Evolutionary conservation across 2,888 invertebrate species (phyloP).

Genomic region (Ceraclea dissimilis): DNA sequence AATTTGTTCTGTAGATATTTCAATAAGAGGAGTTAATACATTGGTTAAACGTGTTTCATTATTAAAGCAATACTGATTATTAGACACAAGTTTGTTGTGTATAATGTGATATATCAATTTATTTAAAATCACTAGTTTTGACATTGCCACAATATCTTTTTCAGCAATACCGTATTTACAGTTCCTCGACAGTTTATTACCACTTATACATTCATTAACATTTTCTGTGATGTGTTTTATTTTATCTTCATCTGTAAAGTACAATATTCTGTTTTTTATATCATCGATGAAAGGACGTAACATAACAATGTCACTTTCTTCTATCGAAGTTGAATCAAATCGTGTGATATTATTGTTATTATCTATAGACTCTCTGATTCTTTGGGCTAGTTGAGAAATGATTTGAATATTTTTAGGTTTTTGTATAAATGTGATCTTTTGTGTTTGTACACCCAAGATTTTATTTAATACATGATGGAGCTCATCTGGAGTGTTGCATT

Average conservation of each 20-base stretch:
- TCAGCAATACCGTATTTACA: too few species aligned
- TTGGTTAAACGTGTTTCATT: background rate
- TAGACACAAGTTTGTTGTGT: background rate
- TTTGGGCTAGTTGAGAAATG: background rate
- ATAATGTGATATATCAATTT: background rate
- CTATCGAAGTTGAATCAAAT: background rate
- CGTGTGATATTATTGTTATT: background rate
- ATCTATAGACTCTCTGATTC: background rate
- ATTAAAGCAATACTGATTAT: background rate
- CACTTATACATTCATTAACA: background rate
- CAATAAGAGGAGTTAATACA: background rate
- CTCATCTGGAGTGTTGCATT: background rate
- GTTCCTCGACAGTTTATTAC: background rate
- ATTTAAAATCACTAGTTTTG: background rate
- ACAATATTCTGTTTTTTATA: background rate
- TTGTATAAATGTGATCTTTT: background rate
- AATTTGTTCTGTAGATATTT: background rate
- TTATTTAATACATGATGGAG: background rate
- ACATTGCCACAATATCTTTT: background rate
- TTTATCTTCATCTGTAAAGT: background rate
- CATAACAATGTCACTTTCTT: background rate
- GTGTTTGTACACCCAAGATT: background rate
- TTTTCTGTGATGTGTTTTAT: background rate
- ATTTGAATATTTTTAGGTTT: background rate
- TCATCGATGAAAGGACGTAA: background rate